These are phyloP conservation scores for Montipora cactus DNA, from an alignment of 64 coral and sea anemone species.

Conservation along the genomic window DNA sequence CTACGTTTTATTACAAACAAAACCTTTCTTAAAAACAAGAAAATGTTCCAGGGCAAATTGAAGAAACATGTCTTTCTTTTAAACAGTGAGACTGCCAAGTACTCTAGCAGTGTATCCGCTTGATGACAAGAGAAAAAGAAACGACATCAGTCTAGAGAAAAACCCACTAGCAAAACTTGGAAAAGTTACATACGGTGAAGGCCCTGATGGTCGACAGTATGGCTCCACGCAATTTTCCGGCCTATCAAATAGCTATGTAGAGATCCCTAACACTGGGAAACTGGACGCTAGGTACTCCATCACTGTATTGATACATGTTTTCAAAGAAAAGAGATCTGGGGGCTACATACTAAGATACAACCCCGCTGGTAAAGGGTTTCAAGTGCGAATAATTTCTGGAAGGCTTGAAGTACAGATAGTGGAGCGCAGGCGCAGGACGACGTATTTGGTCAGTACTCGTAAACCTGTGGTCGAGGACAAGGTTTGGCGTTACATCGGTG, in stretches of 20 bases:
- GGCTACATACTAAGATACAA: constrained; percentile 62
- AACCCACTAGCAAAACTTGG: constrained; percentile 54
- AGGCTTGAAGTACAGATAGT: constrained; percentile 60
- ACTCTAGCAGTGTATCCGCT: constrained; percentile 62
- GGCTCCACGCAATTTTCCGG: constrained; percentile 76
- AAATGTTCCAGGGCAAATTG: neutral
- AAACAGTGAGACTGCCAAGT: constrained; percentile 6
- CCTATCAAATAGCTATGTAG: constrained; percentile 60
- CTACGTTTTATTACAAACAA: neutral
- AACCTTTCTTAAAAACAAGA: neutral
- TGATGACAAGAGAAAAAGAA: constrained; percentile 12
- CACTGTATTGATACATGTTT: constrained; percentile 74
- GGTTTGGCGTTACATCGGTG: constrained; percentile 81
- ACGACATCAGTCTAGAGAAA: constrained; percentile 1
- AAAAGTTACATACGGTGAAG: constrained; percentile 31
- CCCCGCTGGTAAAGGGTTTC: constrained; percentile 62
- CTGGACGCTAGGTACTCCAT: constrained; percentile 78
- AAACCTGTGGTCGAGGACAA: constrained; percentile 26
- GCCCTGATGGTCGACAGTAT: constrained; percentile 77
- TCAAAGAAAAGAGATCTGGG: constrained; percentile 57
- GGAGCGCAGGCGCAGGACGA: constrained; percentile 30
- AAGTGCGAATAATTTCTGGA: constrained; percentile 49
- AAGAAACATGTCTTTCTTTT: neutral
- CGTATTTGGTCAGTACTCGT: neutral
- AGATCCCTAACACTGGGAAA: constrained; percentile 69